These are phyloP conservation scores for Colletes gigas DNA, from an alignment of 1,140 invertebrate genomes.

Conservation along the genomic window DNA sequence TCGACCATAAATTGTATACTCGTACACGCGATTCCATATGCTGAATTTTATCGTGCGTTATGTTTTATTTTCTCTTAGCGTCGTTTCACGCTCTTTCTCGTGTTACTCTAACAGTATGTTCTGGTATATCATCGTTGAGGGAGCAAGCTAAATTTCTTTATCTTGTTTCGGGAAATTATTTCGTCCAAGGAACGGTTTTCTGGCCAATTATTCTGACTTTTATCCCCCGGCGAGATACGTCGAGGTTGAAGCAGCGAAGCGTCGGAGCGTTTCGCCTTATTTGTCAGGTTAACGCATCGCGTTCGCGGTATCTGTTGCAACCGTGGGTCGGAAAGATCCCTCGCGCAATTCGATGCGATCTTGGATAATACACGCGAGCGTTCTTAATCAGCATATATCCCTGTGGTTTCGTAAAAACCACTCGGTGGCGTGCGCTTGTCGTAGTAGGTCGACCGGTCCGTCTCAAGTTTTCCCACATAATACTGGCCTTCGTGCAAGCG, in stretches of 20 bases:
- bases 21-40: too few species aligned
- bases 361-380: slow-evolving; percentile 15
- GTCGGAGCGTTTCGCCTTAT: neutral
- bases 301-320: neutral
- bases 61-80: too few species aligned
- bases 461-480: slow-evolving; percentile 41
- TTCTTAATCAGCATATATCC: slow-evolving; percentile 10
- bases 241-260: neutral
- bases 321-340: neutral
- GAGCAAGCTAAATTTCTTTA: too few species aligned
- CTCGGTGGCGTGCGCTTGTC: neutral
- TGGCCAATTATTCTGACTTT: neutral
- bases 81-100: too few species aligned
- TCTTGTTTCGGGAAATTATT: neutral
- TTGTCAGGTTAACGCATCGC: neutral
- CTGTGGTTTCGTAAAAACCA: slow-evolving; percentile 6
- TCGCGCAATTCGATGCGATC: slow-evolving; percentile 20
- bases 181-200: too few species aligned
- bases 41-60: too few species aligned
- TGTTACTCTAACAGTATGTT: too few species aligned
- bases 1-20: too few species aligned
- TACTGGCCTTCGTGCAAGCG: slow-evolving; percentile 26
- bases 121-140: too few species aligned
- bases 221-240: neutral
- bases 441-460: slow-evolving; percentile 10